These are phyloP conservation scores for Sebastes diaconus DNA, from an alignment of 2,797 vertebrate genomes.

Conservation along the genomic window DNA sequence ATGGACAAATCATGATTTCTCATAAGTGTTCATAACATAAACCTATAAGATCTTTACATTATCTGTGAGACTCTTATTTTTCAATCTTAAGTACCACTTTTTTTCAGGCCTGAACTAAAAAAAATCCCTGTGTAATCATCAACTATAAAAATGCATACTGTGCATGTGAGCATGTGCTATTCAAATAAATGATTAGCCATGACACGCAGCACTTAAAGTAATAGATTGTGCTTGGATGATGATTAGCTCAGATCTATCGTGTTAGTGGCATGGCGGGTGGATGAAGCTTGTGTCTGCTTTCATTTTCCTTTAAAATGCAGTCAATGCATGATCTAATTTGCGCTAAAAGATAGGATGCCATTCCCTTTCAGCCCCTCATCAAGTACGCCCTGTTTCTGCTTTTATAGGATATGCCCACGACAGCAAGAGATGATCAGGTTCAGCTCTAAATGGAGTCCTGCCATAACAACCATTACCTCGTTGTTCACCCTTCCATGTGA, in stretches of 20 bases:
- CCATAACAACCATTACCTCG: slow-evolving; percentile 57
- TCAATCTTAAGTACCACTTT: background rate
- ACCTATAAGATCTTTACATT: too few species aligned
- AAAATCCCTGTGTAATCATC: background rate
- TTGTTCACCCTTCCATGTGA: slow-evolving; percentile 56
- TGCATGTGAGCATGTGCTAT: background rate
- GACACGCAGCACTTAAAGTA: background rate
- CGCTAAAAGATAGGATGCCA: background rate
- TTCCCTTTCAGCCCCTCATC: slow-evolving; percentile 1
- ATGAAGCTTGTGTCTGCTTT: background rate
- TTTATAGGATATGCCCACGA: slow-evolving; percentile 1
- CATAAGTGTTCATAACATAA: too few species aligned
- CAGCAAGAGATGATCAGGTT: slow-evolving; percentile 36
- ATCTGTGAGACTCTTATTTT: too few species aligned
- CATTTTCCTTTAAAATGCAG: slow-evolving; percentile 7
- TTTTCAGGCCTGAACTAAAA: background rate
- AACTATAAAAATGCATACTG: background rate
- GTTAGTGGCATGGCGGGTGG: background rate
- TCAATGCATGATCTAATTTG: slow-evolving; percentile 16
- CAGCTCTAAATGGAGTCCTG: slow-evolving; percentile 31
- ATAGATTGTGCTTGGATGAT: background rate
- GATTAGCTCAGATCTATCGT: slow-evolving; percentile 11
- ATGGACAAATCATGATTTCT: too few species aligned
- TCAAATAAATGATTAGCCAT: slow-evolving; percentile 8
- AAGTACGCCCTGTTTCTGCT: background rate